phyloP scores from a whole-genome alignment of 2,113 vertebrate genomes.

The Entomyzon cyanotis region DNA sequence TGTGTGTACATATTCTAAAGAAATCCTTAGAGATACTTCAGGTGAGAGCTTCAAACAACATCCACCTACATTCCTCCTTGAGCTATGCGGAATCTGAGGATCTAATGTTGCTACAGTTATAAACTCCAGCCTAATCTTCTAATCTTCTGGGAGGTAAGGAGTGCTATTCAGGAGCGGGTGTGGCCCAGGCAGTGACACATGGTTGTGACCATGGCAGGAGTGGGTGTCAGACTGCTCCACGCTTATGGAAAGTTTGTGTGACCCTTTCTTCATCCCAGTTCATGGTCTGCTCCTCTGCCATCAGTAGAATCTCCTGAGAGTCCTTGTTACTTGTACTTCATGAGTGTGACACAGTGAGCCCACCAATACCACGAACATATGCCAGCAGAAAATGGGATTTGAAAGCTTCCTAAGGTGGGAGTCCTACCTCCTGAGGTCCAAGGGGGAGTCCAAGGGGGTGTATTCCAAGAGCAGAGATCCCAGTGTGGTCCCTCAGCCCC shows the following conservation, averaged over 20 bases:
- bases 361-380: background rate
- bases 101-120: background rate
- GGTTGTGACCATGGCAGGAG: background rate
- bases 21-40: slow-evolving; percentile 3
- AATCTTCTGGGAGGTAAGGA: background rate
- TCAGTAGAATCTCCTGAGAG: background rate
- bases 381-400: background rate
- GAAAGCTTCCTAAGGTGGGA: background rate
- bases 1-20: background rate
- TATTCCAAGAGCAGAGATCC: background rate
- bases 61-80: background rate
- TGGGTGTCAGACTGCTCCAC: background rate
- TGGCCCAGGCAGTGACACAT: background rate
- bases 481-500: background rate
- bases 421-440: background rate
- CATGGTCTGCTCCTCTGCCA: background rate
- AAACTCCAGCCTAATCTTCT: background rate
- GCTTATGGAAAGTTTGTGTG: background rate
- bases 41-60: slow-evolving; percentile 1
- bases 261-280: background rate
- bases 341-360: background rate
- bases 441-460: no score
- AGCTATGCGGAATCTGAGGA: background rate
- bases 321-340: no score
- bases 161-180: accelerated